Evolutionary conservation across 2,888 invertebrate genomes (phyloP).

Genomic region (Allophyes oxyacanthae): DNA sequence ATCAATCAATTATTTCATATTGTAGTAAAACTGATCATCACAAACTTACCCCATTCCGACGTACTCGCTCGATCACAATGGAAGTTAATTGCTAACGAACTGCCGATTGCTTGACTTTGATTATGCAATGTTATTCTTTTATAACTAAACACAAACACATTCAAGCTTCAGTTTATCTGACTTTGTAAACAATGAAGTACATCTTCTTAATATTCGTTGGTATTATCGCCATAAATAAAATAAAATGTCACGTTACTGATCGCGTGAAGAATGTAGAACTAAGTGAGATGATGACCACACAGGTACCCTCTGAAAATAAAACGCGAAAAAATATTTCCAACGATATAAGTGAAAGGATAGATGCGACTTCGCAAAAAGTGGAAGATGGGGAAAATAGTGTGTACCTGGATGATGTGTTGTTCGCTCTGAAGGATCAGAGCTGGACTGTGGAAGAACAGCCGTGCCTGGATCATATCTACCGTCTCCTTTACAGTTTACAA

Average conservation of each 20-base stretch:
- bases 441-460: constrained; percentile 76
- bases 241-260: constrained; percentile 60
- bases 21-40: constrained; percentile 15
- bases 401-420: constrained; percentile 82
- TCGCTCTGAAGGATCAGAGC: constrained; percentile 73
- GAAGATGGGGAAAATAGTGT: constrained; percentile 62
- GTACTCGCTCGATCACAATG: constrained; percentile 37
- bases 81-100: constrained; percentile 60
- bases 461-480: constrained; percentile 75
- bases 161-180: constrained; percentile 62
- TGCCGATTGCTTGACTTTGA: constrained; percentile 61
- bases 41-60: constrained; percentile 23
- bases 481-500: constrained; percentile 76
- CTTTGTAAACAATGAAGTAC: constrained; percentile 64
- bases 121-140: constrained; percentile 69
- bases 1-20: constrained; percentile 3
- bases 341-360: constrained; percentile 44
- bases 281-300: constrained; percentile 20
- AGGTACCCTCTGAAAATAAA: constrained; percentile 33
- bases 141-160: constrained; percentile 60
- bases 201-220: constrained; percentile 43
- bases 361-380: constrained; percentile 49
- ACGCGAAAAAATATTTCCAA: constrained; percentile 39
- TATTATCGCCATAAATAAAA: constrained; percentile 39
- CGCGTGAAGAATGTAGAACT: constrained; percentile 39